Base-by-base conservation (phyloP, 1,140 invertebrate genomes). In the Drosophila auraria region DNA sequence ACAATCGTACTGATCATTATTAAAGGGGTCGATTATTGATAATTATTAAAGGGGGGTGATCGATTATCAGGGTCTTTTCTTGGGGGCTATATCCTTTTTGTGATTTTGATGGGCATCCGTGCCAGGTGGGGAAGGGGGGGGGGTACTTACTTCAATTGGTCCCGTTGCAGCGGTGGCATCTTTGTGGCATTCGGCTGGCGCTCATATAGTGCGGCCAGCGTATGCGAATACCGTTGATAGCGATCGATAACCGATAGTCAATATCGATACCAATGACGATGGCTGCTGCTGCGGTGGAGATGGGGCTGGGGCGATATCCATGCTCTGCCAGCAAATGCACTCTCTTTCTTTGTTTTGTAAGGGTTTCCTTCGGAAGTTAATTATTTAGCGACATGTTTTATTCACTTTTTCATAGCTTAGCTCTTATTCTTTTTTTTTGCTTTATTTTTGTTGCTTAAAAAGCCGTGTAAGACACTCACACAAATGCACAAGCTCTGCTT, bases 91-190 rank as follows among this genome's bases (percentile, higher is more conserved):
- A 40, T 57, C 36, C 54, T 40, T 40, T 38, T 38, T 15, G 40
- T 30, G 54, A 25, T 8, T 0, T 36, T 20, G 53, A 25, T 3
- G 36, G 36, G 36, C 36, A 38, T 38, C 36, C 11, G 36, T 38
- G 36, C 36, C 36, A 4, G 8, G 3, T 15, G n/a, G 15, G n/a
- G 15, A 1, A 0, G 1, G 12, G 6, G 20, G 1, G 12, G 6
- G 20, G 15, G 40, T 54, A 87, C 84, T 89, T 62, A 89, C 84
- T 84, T 90, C 38, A 89, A 81, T 83, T 82, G 78, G 66, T 78
- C 49, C 58, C 78, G 81, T 89, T 84, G 84, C 86, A 90, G 82
- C 78, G 84, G 84, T 87, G 86, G 82, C 84, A 89, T 89, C 77
- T 90, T 89, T 69, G 61, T 90, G 69, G 82, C 73, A 69, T 57